Evolutionary conservation across 2,797 vertebrate species (phyloP), one percentile per base, ranked within the genome.

Genomic region (Peromyscus nudipes): DNA sequence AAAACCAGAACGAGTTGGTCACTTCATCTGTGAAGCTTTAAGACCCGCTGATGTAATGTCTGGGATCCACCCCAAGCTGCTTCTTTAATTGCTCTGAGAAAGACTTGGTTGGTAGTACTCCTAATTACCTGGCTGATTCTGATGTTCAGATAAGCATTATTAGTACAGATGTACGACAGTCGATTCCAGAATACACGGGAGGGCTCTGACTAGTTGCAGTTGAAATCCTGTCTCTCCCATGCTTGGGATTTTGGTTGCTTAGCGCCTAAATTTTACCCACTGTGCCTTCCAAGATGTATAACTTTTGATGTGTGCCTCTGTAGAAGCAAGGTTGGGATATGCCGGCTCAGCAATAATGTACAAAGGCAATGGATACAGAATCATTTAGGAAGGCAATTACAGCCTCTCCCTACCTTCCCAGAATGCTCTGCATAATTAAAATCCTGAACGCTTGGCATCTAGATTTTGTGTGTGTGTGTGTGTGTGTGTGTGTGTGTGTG

Each of bases 401-500:
- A 92, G 79, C 14, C 4, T 5, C 19, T 27, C 27, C 17, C 19
- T 52, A 1, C 83, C 31, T 55, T 46, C 8, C 21, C 8, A 49
- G 46, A 69, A 67, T 69, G 4, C 49, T 21, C 23, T 10, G 49
- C 27, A 34, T 29, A 34, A 43, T 6, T 14, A 14, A 13, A 67
- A 83, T 83, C 25, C 21, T 3, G 12, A 17, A 55, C 11, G 13
- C 21, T 13, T 55, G 13, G 31, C 9, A 49, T 57, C 49, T 25
- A 8, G 0, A 4, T 1, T 10, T 43, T 3, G 10, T 5, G 60
- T 3, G 0, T 21, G 60, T 4, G 4, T 12, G 0, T 27, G 23
- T 75, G 37, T 43, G 37, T 73, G 71, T 40, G 69, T 40, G n/a
- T 75, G 73, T 75, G 40, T 46, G 19, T 34, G 46, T 34, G 27